Percentiles rank a stretch among this genome's conserved stretches.
These are phyloP conservation scores for Lineus longissimus DNA, from an alignment of 1,140 invertebrate genomes.

Conservation along the genomic window DNA sequence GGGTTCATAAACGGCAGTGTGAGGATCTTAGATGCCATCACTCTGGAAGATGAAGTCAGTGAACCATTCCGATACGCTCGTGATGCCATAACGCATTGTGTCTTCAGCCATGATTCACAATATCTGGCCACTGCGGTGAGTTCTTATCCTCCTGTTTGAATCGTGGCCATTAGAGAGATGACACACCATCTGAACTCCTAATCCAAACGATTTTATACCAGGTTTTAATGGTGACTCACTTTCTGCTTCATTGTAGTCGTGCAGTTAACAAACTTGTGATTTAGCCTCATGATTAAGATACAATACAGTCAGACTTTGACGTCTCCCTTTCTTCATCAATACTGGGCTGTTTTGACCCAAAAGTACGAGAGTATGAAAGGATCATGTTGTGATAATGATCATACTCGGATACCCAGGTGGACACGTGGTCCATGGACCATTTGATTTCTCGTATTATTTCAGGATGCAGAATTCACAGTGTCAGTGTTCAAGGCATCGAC, in stretches of 20 bases:
- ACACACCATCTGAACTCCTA: neutral
- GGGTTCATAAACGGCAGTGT: conserved; percentile 52
- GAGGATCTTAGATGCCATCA: conserved; percentile 46
- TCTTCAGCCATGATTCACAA: conserved; percentile 47
- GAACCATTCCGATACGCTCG: conserved; percentile 46
- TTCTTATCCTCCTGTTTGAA: neutral
- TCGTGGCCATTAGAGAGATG: neutral
- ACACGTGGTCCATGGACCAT: no score
- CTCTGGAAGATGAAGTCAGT: conserved; percentile 40
- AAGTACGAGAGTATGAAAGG: no score
- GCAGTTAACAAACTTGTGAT: no score
- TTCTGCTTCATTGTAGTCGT: no score
- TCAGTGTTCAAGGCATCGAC: conserved; percentile 36
- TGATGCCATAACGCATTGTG: conserved; percentile 50
- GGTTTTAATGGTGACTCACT: no score
- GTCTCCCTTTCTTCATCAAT: no score
- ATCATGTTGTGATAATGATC: neutral
- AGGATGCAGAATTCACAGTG: conserved; percentile 50
- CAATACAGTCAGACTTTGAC: no score
- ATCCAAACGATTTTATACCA: no score
- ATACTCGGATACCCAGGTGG: neutral
- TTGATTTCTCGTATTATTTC: neutral
- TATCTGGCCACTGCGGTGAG: conserved; percentile 52
- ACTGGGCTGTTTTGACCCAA: no score
- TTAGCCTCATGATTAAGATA: no score